phyloP scores from a whole-genome alignment of 2,797 vertebrate genomes.

The Cossypha niveicapilla region DNA sequence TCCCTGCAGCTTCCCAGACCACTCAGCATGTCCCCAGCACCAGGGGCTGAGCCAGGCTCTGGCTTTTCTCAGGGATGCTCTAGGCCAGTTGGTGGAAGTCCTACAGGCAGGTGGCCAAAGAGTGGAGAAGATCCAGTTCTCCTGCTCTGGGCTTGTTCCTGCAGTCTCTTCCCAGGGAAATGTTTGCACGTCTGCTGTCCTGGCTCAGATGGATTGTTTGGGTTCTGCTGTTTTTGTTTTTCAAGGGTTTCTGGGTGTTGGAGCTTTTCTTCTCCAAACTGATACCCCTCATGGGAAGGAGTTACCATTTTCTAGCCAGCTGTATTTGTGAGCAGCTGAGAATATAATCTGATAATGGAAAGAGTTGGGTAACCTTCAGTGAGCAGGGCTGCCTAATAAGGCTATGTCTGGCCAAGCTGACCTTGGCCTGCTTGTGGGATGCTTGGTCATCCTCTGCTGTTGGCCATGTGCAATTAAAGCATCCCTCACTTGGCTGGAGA shows the following conservation, averaged over 20 bases:
- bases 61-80: background rate
- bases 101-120: slow-evolving; percentile 39
- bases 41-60: background rate
- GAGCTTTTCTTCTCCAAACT: background rate
- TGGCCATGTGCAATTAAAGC: background rate
- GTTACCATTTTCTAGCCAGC: slow-evolving; percentile 17
- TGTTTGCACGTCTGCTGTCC: slow-evolving; percentile 1
- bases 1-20: background rate
- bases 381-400: background rate
- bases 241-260: slow-evolving; percentile 60
- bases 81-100: slow-evolving; percentile 30
- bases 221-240: slow-evolving; percentile 62
- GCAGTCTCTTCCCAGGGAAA: background rate
- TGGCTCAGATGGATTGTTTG: slow-evolving; percentile 37
- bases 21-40: background rate
- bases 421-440: background rate
- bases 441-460: background rate
- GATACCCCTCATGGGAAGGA: slow-evolving; percentile 42
- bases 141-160: background rate
- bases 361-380: slow-evolving; percentile 26
- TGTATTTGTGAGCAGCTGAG: slow-evolving; percentile 17
- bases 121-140: slow-evolving; percentile 19
- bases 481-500: accelerated
- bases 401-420: slow-evolving; percentile 15
- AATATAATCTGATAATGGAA: slow-evolving; percentile 12